These are phyloP conservation scores for Drosophila bocqueti DNA, from an alignment of 1,140 invertebrate genomes.

Conservation along the genomic window DNA sequence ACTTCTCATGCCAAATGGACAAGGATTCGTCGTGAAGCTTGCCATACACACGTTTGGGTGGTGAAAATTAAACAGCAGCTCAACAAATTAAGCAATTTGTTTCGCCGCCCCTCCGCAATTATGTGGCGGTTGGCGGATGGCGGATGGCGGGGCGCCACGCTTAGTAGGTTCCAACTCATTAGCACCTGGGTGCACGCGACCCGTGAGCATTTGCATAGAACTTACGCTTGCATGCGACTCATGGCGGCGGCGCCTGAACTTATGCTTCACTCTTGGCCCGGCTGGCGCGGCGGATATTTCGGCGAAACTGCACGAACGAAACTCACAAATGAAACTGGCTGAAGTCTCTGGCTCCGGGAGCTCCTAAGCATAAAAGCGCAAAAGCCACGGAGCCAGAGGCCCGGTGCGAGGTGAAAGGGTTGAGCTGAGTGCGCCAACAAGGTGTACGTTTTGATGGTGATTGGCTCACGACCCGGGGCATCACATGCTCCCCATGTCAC, in stretches of 20 bases:
- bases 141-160: conserved; percentile 5
- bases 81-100: conserved; percentile 61
- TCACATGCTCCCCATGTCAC: conserved; percentile 24
- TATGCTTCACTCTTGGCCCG: conserved; percentile 53
- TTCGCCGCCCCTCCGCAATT: conserved; percentile 27
- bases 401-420: conserved; percentile 32
- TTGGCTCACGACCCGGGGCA: conserved; percentile 42
- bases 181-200: conserved; percentile 60
- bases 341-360: conserved; percentile 32
- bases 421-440: conserved; percentile 50
- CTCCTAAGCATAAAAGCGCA: conserved; percentile 74
- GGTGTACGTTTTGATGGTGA: conserved; percentile 63
- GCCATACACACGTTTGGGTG: conserved; percentile 1
- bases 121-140: conserved; percentile 22
- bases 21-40: not conserved
- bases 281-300: conserved; percentile 17
- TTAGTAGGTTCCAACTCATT: conserved; percentile 52
- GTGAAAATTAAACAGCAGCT: conserved; percentile 43
- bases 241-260: conserved; percentile 56
- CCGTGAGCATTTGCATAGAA: conserved; percentile 57
- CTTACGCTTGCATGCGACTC: conserved; percentile 82
- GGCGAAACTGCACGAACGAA: conserved; percentile 72
- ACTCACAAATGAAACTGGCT: conserved; percentile 71
- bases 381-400: conserved; percentile 36
- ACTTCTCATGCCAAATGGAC: conserved; percentile 7